Percentiles rank a stretch among this genome's conserved stretches.
Evolutionary conservation across 2,113 vertebrate species (phyloP).

Genomic region (Sphaerodactylus townsendi): DNA sequence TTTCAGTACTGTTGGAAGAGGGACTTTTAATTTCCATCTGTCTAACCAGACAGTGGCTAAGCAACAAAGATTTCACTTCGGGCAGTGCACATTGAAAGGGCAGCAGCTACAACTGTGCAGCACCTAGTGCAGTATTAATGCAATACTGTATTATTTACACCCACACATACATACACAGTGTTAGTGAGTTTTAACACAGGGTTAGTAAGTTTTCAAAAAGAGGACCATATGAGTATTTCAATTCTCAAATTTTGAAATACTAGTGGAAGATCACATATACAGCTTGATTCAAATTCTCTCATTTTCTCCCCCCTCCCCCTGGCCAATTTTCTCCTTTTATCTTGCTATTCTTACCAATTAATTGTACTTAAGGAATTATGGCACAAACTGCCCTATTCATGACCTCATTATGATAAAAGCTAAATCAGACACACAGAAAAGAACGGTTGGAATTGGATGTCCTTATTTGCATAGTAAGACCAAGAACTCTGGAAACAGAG

Average conservation of each 20-base stretch:
- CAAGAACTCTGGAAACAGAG: background rate
- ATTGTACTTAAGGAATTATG: background rate
- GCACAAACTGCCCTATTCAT: background rate
- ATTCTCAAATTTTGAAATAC: slow-evolving; percentile 16
- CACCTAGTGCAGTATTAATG: slow-evolving; percentile 1
- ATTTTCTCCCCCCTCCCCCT: background rate
- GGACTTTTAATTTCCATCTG: slow-evolving; percentile 61
- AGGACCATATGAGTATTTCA: slow-evolving; percentile 10
- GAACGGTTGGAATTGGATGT: background rate
- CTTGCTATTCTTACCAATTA: background rate
- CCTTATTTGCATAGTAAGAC: background rate
- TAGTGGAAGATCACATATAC: slow-evolving; percentile 13
- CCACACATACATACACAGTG: background rate
- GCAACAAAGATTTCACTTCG: slow-evolving; percentile 23
- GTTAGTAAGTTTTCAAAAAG: background rate
- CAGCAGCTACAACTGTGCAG: slow-evolving; percentile 21
- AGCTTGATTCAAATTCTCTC: background rate
- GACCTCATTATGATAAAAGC: background rate
- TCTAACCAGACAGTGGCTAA: slow-evolving; percentile 41
- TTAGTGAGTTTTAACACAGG: background rate
- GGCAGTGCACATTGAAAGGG: slow-evolving; percentile 43
- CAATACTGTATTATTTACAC: background rate
- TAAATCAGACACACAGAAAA: background rate
- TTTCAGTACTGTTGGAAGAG: slow-evolving; percentile 20
- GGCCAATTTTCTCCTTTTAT: background rate